Conservation (phyloP, 2,797 vertebrate species). For the Molossus molossus region DNA sequence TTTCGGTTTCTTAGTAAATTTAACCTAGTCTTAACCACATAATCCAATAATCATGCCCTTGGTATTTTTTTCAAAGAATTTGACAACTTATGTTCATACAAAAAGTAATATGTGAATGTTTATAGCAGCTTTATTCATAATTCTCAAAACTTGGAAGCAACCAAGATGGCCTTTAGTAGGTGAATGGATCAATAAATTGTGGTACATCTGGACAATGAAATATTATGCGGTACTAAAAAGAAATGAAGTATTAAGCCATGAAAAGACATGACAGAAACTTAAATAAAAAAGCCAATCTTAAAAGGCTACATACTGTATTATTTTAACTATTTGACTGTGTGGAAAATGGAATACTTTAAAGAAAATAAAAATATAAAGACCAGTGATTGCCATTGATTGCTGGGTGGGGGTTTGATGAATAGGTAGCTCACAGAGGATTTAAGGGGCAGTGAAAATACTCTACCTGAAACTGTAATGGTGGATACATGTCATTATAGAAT, state of each 20-base stretch:
- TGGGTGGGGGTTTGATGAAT: neutral
- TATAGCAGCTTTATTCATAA: neutral
- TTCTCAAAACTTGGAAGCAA: neutral
- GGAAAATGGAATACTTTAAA: neutral
- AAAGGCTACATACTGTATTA: neutral
- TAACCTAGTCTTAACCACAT: neutral
- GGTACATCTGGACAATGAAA: neutral
- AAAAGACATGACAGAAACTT: neutral
- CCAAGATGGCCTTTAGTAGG: neutral
- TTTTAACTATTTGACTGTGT: neutral
- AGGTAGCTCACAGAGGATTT: neutral
- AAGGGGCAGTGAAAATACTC: neutral
- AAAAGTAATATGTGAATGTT: neutral
- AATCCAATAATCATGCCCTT: neutral
- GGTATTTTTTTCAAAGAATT: neutral
- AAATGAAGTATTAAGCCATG: neutral
- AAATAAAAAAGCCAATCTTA: neutral
- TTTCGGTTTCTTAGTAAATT: neutral
- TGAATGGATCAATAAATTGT: neutral
- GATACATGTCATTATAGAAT: neutral
- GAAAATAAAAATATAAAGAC: neutral
- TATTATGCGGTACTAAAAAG: neutral
- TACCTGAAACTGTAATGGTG: no score
- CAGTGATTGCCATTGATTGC: neutral
- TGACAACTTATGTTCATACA: neutral